These are phyloP conservation scores for Aporrectodea caliginosa DNA, from an alignment of 1,140 invertebrate species.

Conservation along the genomic window DNA sequence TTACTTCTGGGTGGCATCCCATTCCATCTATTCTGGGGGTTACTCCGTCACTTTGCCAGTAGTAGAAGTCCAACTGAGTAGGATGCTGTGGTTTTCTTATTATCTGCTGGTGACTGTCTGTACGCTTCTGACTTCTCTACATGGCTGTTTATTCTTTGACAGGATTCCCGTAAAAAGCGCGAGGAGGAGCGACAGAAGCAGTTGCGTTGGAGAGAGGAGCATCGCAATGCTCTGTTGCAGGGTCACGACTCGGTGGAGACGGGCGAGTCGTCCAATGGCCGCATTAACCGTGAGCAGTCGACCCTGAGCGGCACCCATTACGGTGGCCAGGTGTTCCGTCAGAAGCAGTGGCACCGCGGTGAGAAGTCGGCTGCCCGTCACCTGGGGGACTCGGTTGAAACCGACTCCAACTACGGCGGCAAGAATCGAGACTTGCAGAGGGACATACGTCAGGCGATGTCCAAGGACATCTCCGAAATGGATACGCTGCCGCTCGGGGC, in stretches of 20 bases:
- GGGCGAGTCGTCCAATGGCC: background rate
- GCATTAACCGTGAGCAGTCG: background rate
- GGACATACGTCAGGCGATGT: background rate
- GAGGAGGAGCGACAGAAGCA: slow-evolving; percentile 44
- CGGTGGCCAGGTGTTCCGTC: background rate
- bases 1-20: too few species aligned
- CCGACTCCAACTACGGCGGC: background rate
- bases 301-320: background rate
- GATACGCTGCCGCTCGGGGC: background rate
- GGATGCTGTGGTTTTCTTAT: too few species aligned
- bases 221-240: slow-evolving; percentile 27
- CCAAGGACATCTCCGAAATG: background rate
- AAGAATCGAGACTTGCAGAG: background rate
- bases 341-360: slow-evolving; percentile 1
- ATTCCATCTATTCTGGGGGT: too few species aligned
- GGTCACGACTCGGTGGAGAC: slow-evolving; percentile 22
- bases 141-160: too few species aligned
- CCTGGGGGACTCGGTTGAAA: background rate
- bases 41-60: too few species aligned
- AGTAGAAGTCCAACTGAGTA: too few species aligned
- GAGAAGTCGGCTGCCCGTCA: background rate
- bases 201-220: slow-evolving; percentile 39
- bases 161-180: slow-evolving; percentile 41
- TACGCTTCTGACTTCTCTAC: too few species aligned
- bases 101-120: too few species aligned